A percentile compares a stretch with the other conserved stretches of the same genome.
Evolutionary conservation across 2,797 vertebrate genomes (phyloP).

Genomic region (Petrocephalus schoutedeni): DNA sequence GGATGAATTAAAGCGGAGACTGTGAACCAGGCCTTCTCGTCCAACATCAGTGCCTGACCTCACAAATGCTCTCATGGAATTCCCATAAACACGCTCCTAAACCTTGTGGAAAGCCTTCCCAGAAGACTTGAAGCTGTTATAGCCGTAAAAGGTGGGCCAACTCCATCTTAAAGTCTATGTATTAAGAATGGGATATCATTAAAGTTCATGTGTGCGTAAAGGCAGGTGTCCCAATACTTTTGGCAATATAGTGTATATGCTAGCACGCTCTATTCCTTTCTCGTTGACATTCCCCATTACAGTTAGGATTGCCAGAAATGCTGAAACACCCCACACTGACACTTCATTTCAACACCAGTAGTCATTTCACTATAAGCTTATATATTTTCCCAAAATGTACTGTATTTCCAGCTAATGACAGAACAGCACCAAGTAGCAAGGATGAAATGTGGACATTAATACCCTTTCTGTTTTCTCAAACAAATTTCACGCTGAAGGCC

Average conservation of each 20-base stretch:
- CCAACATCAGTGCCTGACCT: no score
- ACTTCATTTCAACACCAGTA: not conserved
- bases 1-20: no score
- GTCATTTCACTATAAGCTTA: not conserved
- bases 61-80: no score
- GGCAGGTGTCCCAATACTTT: no score
- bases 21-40: no score
- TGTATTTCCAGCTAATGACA: not conserved
- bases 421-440: not conserved
- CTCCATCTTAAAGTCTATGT: no score
- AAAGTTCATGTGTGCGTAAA: no score
- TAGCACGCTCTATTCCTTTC: not conserved
- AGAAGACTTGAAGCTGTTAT: no score
- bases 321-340: not conserved
- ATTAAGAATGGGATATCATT: no score
- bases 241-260: not conserved
- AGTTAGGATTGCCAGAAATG: not conserved
- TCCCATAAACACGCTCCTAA: no score
- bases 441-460: not conserved
- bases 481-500: not conserved
- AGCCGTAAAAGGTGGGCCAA: no score
- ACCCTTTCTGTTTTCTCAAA: not conserved
- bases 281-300: not conserved
- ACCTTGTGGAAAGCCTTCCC: no score
- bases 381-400: not conserved